Percentiles rank a stretch among this genome's conserved stretches.
Evolutionary conservation across 2,888 invertebrate genomes (phyloP).

Genomic region (Tenthredo distinguenda): DNA sequence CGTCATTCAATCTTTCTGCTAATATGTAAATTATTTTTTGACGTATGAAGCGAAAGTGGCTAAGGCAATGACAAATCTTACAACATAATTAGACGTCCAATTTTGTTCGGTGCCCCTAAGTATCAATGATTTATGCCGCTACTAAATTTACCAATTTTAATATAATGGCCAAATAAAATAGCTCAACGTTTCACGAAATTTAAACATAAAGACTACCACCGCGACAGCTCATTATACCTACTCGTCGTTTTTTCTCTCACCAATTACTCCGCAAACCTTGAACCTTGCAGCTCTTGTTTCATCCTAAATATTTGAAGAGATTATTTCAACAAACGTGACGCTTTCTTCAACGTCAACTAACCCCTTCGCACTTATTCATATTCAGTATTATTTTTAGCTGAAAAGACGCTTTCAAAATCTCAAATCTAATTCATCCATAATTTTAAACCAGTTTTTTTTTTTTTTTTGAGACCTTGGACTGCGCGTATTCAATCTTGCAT

Average conservation of each 20-base stretch:
- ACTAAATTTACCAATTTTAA: neutral
- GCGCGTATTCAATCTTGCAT: neutral
- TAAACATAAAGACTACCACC: neutral
- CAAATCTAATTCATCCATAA: neutral
- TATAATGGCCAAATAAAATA: neutral
- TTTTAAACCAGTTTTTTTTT: conserved; percentile 20
- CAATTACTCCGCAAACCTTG: conserved; percentile 27
- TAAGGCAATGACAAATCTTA: conserved; percentile 5
- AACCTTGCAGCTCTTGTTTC: neutral
- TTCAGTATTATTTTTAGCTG: neutral
- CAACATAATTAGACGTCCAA: conserved; percentile 11
- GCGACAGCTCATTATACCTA: neutral
- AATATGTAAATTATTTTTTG: neutral
- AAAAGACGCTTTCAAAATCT: neutral
- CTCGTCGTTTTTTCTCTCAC: neutral
- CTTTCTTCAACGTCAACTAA: neutral
- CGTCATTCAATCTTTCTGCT: neutral
- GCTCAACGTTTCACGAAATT: neutral
- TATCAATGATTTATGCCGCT: neutral
- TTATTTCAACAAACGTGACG: neutral
- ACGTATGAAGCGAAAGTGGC: conserved; percentile 27
- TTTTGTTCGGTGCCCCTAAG: neutral
- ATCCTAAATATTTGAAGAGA: conserved; percentile 12
- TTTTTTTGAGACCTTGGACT: neutral
- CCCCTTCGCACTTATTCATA: no score